Evolutionary conservation across 1,140 invertebrate genomes (phyloP).

Genomic region (Dufourea novaeangliae): DNA sequence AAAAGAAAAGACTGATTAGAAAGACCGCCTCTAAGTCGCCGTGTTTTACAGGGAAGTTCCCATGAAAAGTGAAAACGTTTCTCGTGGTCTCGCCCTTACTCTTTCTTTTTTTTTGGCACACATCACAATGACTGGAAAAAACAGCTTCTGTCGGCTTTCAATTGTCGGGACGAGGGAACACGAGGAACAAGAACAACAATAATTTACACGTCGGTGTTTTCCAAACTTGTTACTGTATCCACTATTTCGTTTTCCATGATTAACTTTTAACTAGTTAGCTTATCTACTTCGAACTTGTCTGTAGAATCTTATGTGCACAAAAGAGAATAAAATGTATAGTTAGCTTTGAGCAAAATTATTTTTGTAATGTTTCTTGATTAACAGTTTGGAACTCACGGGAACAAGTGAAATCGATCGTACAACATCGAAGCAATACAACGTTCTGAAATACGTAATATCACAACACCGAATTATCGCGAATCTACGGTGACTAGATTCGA

Average conservation of each 20-base stretch:
- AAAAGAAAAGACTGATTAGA: conserved; percentile 62
- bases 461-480: conserved; percentile 11
- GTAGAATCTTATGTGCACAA: background rate
- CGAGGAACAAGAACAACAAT: background rate
- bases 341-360: background rate
- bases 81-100: background rate
- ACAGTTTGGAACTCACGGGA: conserved; percentile 10
- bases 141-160: no score
- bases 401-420: conserved; percentile 24
- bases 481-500: conserved; percentile 12
- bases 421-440: conserved; percentile 40
- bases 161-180: background rate
- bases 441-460: conserved; percentile 10
- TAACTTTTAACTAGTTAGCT: background rate
- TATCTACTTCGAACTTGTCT: background rate
- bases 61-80: background rate
- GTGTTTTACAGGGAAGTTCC: conserved; percentile 2
- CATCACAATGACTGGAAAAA: no score
- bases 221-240: background rate
- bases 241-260: background rate
- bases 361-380: background rate
- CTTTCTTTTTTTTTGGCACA: background rate
- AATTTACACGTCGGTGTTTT: background rate
- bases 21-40: conserved; percentile 45
- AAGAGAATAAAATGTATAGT: background rate